A percentile compares a stretch with the other conserved stretches of the same genome.
These are phyloP conservation scores for Drosophila nebulosa DNA, from an alignment of 1,140 invertebrate species.

Conservation along the genomic window DNA sequence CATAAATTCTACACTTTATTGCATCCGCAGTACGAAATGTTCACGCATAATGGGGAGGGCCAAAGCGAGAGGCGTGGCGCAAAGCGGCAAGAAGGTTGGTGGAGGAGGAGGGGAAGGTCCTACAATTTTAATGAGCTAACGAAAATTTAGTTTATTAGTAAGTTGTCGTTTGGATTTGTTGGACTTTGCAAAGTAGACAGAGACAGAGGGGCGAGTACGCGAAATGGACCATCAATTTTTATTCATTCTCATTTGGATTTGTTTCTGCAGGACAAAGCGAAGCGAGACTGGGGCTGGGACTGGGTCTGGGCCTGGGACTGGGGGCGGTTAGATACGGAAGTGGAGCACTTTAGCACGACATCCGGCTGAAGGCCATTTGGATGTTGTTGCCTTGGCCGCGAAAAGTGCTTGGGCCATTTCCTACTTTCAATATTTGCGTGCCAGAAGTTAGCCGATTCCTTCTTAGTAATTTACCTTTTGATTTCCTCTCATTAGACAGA, in stretches of 20 bases:
- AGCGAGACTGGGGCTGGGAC: neutral
- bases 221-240: constrained; percentile 31
- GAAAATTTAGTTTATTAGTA: constrained; percentile 63
- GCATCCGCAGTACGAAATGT: constrained; percentile 72
- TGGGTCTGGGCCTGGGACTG: no score
- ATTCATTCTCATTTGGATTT: constrained; percentile 4
- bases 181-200: neutral
- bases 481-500: constrained; percentile 39
- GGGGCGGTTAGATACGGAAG: constrained; percentile 19
- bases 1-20: constrained; percentile 77
- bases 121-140: constrained; percentile 70
- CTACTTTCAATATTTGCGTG: constrained; percentile 37
- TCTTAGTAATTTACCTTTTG: constrained; percentile 24
- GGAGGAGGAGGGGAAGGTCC: neutral
- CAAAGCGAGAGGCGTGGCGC: neutral
- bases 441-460: constrained; percentile 22
- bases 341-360: constrained; percentile 23
- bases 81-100: neutral
- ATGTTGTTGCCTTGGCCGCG: neutral
- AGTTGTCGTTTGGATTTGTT: neutral
- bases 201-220: neutral
- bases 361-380: constrained; percentile 19
- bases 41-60: constrained; percentile 36
- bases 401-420: constrained; percentile 10
- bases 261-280: no score